Evolutionary conservation across 2,888 invertebrate genomes (phyloP).

Genomic region (Mimachlamys varia): DNA sequence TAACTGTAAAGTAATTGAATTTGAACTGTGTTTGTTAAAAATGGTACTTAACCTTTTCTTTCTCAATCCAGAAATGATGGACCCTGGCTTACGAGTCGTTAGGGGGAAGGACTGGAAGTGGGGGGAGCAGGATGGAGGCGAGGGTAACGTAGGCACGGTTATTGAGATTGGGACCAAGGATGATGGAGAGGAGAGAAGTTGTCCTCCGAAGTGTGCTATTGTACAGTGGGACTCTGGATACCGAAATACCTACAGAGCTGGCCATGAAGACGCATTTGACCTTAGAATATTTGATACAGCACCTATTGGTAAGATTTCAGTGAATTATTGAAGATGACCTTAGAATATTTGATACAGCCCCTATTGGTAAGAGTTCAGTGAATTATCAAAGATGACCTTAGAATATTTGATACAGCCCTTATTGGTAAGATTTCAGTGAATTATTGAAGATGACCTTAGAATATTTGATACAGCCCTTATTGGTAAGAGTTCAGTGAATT

Average conservation of each 20-base stretch:
- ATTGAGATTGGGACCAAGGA: slow-evolving; percentile 82
- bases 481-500: no score
- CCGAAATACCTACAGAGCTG: slow-evolving; percentile 87
- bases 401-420: no score
- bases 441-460: no score
- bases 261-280: slow-evolving; percentile 91
- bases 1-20: no score
- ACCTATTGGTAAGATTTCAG: slow-evolving; percentile 87
- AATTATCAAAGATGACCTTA: no score
- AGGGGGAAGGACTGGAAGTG: slow-evolving; percentile 77
- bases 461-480: no score
- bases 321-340: no score
- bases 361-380: no score
- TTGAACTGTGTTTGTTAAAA: no score
- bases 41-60: neutral
- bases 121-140: slow-evolving; percentile 73
- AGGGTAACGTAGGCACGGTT: slow-evolving; percentile 74
- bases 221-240: slow-evolving; percentile 89
- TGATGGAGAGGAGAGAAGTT: slow-evolving; percentile 59
- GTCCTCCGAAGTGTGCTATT: slow-evolving; percentile 92
- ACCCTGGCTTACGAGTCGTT: slow-evolving; percentile 71
- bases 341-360: no score
- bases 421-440: no score
- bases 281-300: slow-evolving; percentile 91
- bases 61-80: slow-evolving; percentile 49